Conservation (phyloP, 1,140 invertebrate species). For the Thalassaphorura encarpata region DNA sequence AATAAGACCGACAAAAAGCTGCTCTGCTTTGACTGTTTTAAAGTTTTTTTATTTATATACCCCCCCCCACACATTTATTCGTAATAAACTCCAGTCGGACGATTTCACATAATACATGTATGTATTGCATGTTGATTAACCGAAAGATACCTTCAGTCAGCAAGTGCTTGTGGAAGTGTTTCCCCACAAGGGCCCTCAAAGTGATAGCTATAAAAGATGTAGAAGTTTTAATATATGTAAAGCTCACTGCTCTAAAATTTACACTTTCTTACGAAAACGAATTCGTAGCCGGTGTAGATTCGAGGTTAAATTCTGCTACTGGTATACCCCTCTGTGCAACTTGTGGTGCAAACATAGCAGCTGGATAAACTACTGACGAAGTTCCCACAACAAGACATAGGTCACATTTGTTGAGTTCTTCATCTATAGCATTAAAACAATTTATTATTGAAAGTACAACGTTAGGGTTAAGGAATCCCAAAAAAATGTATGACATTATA, state of each 20-base stretch:
- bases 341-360: conserved; percentile 81
- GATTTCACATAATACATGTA: too few species aligned
- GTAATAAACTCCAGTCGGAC: too few species aligned
- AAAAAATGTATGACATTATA: background rate
- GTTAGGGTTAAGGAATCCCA: background rate
- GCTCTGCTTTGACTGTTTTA: too few species aligned
- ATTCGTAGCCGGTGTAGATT: conserved; percentile 59
- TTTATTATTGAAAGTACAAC: background rate
- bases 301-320: conserved; percentile 83
- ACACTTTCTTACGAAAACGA: conserved; percentile 51
- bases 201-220: conserved; percentile 48
- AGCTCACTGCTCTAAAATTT: conserved; percentile 5
- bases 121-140: too few species aligned
- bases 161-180: conserved; percentile 52
- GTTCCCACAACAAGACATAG: conserved; percentile 75
- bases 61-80: too few species aligned
- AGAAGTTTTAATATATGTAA: background rate
- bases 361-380: conserved; percentile 80
- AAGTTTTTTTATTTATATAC: too few species aligned
- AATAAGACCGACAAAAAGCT: too few species aligned
- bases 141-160: too few species aligned
- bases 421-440: conserved; percentile 38
- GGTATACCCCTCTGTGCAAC: conserved; percentile 63
- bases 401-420: conserved; percentile 61
- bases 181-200: conserved; percentile 64